A percentile compares a stretch with the other conserved stretches of the same genome.
Evolutionary conservation across 2,113 vertebrate species (phyloP).

Genomic region (Electrona antarctica): DNA sequence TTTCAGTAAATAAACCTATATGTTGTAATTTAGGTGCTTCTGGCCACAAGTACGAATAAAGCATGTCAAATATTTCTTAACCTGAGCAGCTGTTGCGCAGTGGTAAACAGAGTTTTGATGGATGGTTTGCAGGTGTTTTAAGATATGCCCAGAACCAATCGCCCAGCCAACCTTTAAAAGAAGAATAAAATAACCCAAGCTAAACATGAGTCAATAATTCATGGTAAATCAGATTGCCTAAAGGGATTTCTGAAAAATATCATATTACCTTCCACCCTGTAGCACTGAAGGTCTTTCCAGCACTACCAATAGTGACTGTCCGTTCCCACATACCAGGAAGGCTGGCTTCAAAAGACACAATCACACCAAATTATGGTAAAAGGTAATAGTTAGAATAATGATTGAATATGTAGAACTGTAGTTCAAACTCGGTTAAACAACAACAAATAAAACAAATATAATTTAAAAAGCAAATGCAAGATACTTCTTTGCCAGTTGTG

Average conservation of each 20-base stretch:
- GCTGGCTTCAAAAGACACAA: slow-evolving; percentile 78
- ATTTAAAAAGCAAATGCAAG: too few relatives aligned
- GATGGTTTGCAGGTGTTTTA: slow-evolving; percentile 86
- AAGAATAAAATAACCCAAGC: too few relatives aligned
- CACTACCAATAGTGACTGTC: slow-evolving; percentile 88
- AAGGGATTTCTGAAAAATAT: neutral
- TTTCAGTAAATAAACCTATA: neutral
- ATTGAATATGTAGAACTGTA: too few relatives aligned
- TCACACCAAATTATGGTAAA: neutral
- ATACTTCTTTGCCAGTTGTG: too few relatives aligned
- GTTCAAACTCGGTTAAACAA: too few relatives aligned
- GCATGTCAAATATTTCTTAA: slow-evolving; percentile 56
- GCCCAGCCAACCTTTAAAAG: slow-evolving; percentile 87
- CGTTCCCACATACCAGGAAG: slow-evolving; percentile 96
- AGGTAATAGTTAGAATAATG: too few relatives aligned
- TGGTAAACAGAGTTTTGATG: slow-evolving; percentile 91
- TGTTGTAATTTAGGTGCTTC: too few relatives aligned
- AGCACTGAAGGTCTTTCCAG: slow-evolving; percentile 91
- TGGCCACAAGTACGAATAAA: too few relatives aligned
- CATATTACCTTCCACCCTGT: slow-evolving; percentile 93
- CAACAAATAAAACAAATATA: too few relatives aligned
- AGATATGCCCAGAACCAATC: slow-evolving; percentile 79
- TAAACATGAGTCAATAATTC: slow-evolving; percentile 47
- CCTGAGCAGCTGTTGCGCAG: slow-evolving; percentile 90
- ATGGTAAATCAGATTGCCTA: neutral